Base-by-base conservation (phyloP, 2,113 vertebrate species). In the Solea solea region DNA sequence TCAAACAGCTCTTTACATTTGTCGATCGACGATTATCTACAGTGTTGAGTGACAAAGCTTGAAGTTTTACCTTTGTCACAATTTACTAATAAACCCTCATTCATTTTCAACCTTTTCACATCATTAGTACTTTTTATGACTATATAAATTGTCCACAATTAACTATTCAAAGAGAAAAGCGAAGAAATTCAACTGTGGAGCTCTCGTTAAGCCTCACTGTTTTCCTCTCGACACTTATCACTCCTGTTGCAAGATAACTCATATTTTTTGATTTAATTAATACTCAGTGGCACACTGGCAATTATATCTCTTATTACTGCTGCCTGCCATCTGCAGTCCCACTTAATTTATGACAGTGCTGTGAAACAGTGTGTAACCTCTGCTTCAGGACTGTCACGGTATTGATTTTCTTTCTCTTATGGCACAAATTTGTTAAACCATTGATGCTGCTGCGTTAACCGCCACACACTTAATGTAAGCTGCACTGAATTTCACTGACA, bases 301-400 rank as follows among this genome's bases (percentile, higher is more conserved):
- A 76, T 82, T 74, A 74, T 44, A 28, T 63, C 40, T 74, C 49
- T 34, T 60, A 64, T 72, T 74, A 46, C 55, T 70, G 44, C 63
- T 55, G 66, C 65, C 48, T 39, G n/a, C 49, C 56, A 5, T 54
- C 44, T 40, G n/a, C 34, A 21, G 13, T 54, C 54, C 46, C 71
- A 16, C 21, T 41, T 42, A 58, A 53, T 74, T 68, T 78, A 48
- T 51, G 49, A 66, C 10, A 9, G 7, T 40, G 9, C 39, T 46
- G n/a, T 66, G 9, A 55, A 72, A 41, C 48, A 41, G 10, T 41
- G 46, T 54, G 4, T 40, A 52, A 53, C 5, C 3, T 15, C n/a
- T 8, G 21, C 27, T 71, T 48, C 2, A 48, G 34, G 34, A 34
- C 34, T 34, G 34, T 34, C 5, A 6, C 34, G 5, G 34, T 34